Evolutionary conservation across 2,797 vertebrate species (phyloP), one percentile per base, ranked within the genome.

Genomic region (Alca torda): DNA sequence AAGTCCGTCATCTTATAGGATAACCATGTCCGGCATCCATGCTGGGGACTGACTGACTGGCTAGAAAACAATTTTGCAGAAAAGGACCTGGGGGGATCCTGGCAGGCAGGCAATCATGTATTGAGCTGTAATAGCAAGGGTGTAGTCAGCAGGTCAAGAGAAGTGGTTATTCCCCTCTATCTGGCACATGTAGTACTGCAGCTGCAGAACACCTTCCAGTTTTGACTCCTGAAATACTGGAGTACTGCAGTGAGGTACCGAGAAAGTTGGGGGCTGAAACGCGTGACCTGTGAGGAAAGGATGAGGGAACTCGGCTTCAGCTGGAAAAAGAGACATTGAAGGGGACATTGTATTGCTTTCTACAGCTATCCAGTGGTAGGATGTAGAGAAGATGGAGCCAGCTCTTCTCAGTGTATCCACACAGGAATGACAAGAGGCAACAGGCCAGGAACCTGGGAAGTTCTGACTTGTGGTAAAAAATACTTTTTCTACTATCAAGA

Each of bases 251-350:
- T 3, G 1, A 11, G 8, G 8, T 56, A 37, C 28, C 2, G 2
- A 86, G 37, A 48, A 64, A n/a, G 11, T 23, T 69, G 31, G 37
- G 41, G 15, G 4, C 56, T 69, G 56, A 88, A 48, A 65, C 63
- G 23, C 0, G 0, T 48, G n/a, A 41, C 37, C 5, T 35, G 0
- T 30, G 31, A 48, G 48, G 54, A 68, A 16, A 53, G 50, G 6
- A 30, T 69, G 25, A 43, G 18, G 31, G 37, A 82, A 6, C 41
- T 61, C 64, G 45, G 24, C 56, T 74, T 92, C 39, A 78, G 4
- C 24, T 48, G 77, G 50, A 60, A 57, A 28, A 18, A 46, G 54
- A 64, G 28, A 21, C 25, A 43, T 9, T 31, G 45, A 68, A 67
- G 37, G 7, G 26, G 25, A 63, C 21, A n/a, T 88, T 11, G 13